Evolutionary conservation across 2,797 vertebrate species (phyloP).

Genomic region (Silurus aristotelis): DNA sequence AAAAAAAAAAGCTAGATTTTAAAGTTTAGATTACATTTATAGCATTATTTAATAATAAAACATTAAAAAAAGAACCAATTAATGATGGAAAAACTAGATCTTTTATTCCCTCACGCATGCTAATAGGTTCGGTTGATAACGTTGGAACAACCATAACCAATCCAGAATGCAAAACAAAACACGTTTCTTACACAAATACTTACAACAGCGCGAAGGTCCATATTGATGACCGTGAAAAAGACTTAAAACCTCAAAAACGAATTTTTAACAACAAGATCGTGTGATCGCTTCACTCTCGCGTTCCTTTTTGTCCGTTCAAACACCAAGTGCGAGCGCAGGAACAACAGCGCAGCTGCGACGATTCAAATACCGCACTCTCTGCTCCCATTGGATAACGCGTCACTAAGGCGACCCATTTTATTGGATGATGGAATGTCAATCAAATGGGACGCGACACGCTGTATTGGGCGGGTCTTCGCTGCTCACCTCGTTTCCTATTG

Average conservation of each 20-base stretch:
- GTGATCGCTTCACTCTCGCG: not conserved
- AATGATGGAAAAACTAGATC: not conserved
- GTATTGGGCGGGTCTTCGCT: not conserved
- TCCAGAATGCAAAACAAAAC: not conserved
- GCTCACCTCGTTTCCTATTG: not conserved
- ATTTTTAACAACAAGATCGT: no score
- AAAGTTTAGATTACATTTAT: no score
- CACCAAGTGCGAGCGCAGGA: not conserved
- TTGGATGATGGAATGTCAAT: slow-evolving; percentile 9
- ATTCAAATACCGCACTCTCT: slow-evolving; percentile 57
- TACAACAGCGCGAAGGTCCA: slow-evolving; percentile 49
- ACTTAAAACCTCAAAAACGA: not conserved
- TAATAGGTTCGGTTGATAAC: not conserved
- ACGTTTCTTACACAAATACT: slow-evolving; percentile 27
- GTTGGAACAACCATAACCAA: not conserved
- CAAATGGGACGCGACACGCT: not conserved
- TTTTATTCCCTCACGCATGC: no score
- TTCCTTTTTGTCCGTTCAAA: not conserved
- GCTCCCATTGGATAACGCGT: slow-evolving; percentile 44
- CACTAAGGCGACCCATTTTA: not conserved
- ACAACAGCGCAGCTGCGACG: not conserved
- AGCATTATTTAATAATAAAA: not conserved
- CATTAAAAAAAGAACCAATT: not conserved
- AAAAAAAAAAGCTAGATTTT: no score
- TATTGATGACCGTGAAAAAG: not conserved